phyloP scores from a whole-genome alignment of 2,113 vertebrate species.

The Coptodon rendalli region DNA sequence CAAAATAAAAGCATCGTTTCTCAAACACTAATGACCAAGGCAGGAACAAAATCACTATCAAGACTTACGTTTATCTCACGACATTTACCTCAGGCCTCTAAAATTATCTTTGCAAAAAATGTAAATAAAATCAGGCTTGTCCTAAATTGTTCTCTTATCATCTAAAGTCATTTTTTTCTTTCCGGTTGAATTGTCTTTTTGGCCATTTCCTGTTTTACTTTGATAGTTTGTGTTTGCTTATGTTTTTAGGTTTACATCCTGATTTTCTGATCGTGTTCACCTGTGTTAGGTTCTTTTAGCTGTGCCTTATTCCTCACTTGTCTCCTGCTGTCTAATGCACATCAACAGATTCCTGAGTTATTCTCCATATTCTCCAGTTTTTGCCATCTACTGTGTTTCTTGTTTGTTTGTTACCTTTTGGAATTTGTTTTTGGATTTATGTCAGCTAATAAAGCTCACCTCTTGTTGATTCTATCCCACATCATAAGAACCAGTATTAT shows the following conservation, averaged over 20 bases:
- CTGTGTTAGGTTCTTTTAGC: not conserved
- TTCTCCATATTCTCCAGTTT: not conserved
- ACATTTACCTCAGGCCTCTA: not conserved
- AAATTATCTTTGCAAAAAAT: not conserved
- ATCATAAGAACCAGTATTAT: not conserved
- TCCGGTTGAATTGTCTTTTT: not conserved
- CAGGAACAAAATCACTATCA: not conserved
- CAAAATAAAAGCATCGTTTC: not conserved
- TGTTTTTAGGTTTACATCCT: not conserved
- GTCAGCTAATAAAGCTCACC: not conserved
- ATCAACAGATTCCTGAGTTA: not conserved
- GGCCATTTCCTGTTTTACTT: not conserved
- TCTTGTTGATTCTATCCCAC: not conserved
- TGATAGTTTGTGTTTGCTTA: not conserved
- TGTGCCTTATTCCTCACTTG: not conserved
- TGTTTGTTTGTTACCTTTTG: not conserved
- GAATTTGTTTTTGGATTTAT: not conserved
- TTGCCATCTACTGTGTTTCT: not conserved
- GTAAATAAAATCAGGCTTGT: not conserved
- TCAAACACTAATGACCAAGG: not conserved
- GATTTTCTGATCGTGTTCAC: not conserved
- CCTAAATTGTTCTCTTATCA: not conserved
- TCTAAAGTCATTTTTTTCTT: not conserved
- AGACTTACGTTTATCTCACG: not conserved
- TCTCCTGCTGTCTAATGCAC: not conserved